These are phyloP conservation scores for Habrosyne pyritoides DNA, from an alignment of 2,888 invertebrate species.

Conservation along the genomic window DNA sequence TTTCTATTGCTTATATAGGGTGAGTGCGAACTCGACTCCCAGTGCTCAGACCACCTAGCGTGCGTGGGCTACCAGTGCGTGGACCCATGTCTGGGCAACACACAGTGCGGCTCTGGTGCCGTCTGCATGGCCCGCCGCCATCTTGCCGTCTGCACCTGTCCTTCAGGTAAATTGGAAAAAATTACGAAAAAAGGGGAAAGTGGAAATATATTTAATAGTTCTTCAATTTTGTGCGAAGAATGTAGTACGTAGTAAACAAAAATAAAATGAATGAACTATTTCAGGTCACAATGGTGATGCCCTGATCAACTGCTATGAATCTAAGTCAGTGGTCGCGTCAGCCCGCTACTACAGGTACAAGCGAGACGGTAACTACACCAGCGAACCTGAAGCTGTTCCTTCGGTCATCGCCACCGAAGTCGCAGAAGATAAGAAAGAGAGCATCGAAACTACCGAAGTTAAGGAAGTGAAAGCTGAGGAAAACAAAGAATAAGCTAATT, in stretches of 20 bases:
- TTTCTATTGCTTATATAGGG: constrained; percentile 82
- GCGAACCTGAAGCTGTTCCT: constrained; percentile 26
- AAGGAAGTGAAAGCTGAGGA: constrained; percentile 19
- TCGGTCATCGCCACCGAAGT: constrained; percentile 28
- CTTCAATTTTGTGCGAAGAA: too few relatives aligned
- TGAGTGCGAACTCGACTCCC: constrained; percentile 90
- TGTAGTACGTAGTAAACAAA: not conserved
- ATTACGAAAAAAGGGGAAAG: too few relatives aligned
- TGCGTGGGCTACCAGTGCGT: constrained; percentile 90
- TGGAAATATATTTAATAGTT: too few relatives aligned
- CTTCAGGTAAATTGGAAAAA: too few relatives aligned
- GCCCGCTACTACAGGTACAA: constrained; percentile 73
- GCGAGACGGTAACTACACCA: constrained; percentile 62
- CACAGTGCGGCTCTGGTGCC: constrained; percentile 90
- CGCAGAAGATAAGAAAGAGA: constrained; percentile 29
- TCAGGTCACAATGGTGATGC: constrained; percentile 86
- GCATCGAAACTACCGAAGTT: constrained; percentile 20
- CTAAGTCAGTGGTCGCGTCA: constrained; percentile 65
- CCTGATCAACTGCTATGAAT: constrained; percentile 81
- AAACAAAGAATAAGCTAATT: constrained; percentile 39
- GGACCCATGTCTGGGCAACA: constrained; percentile 88
- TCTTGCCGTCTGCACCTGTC: constrained; percentile 92
- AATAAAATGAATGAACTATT: not conserved
- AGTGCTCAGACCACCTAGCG: constrained; percentile 89
- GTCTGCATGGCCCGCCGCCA: constrained; percentile 90